Conservation (phyloP, 2,797 vertebrate genomes). For the Brachymystax lenok region DNA sequence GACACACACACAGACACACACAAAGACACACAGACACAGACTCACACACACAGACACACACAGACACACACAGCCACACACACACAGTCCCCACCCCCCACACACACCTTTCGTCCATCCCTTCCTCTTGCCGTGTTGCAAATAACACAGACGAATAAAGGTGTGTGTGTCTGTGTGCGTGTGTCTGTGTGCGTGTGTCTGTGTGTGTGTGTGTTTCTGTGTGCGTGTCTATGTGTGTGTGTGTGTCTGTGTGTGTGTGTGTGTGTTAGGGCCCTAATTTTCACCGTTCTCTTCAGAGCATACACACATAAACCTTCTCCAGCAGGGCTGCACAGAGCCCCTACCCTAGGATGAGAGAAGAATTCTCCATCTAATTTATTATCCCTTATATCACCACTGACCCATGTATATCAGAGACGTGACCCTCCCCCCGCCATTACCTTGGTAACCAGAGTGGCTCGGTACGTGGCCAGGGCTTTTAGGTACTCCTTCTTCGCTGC, state of each 20-base stretch:
- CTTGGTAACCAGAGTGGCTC: slow-evolving; percentile 99
- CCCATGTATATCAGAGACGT: slow-evolving; percentile 81
- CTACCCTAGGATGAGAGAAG: slow-evolving; percentile 66
- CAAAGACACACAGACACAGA: too few species aligned
- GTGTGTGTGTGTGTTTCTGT: not conserved
- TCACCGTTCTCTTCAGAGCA: not conserved
- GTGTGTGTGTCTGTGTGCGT: not conserved
- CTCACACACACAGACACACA: too few species aligned
- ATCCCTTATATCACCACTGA: slow-evolving; percentile 73
- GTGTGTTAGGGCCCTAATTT: slow-evolving; percentile 8
- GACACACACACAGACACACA: not conserved
- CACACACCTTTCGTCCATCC: slow-evolving; percentile 17
- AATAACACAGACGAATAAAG: not conserved
- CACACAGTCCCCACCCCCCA: not conserved
- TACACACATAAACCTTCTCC: slow-evolving; percentile 18
- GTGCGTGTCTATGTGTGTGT: not conserved
- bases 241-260: not conserved
- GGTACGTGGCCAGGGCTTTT: slow-evolving; percentile 97
- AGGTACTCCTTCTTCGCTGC: slow-evolving; percentile 99
- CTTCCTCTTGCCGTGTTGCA: not conserved
- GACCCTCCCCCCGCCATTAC: slow-evolving; percentile 78
- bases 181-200: not conserved
- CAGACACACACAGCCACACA: not conserved
- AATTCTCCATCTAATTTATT: slow-evolving; percentile 75
- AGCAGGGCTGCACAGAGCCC: slow-evolving; percentile 40